phyloP scores from a whole-genome alignment of 2,113 vertebrate genomes.

The Stigmatopora argus region DNA sequence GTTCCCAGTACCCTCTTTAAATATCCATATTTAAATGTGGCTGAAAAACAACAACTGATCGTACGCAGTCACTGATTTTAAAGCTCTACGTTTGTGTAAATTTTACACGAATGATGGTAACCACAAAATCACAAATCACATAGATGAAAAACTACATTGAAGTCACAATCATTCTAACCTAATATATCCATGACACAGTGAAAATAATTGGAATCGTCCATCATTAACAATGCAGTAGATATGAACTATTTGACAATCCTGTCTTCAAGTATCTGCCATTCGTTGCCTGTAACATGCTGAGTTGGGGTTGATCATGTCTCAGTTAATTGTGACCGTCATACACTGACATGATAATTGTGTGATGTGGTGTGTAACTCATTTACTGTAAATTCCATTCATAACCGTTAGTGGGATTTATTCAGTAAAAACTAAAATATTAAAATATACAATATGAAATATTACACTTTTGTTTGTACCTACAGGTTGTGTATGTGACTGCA shows the following conservation, averaged over 20 bases:
- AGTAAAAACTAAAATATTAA: neutral
- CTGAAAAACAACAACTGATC: no score
- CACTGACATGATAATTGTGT: neutral
- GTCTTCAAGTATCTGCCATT: neutral
- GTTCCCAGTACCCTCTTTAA: no score
- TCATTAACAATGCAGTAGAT: neutral
- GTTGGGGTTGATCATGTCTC: neutral
- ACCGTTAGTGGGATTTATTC: neutral
- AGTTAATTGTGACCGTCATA: neutral
- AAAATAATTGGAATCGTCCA: no score
- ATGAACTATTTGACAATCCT: neutral
- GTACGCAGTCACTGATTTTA: no score
- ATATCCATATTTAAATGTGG: no score
- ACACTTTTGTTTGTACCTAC: conserved; percentile 15
- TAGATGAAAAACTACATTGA: no score
- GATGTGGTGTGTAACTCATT: neutral
- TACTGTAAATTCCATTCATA: neutral
- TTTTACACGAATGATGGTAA: no score
- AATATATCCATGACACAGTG: no score
- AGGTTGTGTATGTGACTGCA: conserved; percentile 97
- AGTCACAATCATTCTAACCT: no score
- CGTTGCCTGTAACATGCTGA: neutral
- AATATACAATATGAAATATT: neutral
- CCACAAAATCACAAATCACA: no score
- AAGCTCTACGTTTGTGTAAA: no score